Evolutionary conservation across 2,797 vertebrate species (phyloP), one percentile per base, ranked within the genome.

Genomic region (Acanthurus lineatus): DNA sequence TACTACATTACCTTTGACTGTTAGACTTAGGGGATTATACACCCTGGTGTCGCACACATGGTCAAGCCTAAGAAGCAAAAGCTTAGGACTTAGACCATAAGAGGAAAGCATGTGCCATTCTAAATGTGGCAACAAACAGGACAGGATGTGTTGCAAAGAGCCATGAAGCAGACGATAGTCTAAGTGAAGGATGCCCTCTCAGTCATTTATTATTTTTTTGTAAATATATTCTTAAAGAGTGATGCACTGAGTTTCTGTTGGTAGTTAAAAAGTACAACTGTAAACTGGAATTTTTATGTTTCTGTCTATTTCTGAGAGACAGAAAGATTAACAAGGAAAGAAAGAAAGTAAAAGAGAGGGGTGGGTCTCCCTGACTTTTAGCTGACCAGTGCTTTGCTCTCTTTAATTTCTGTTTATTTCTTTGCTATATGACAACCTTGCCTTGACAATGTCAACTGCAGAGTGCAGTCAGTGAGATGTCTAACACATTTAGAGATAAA

Each of bases 401-500:
- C 11, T 77, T 91, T 84, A 91, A 74, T 91, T 90, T 85, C 73
- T 88, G 74, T 90, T 78, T 85, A 61, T 88, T 88, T 88, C 74
- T 94, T 92, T 94, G 86, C 81, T 93, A 65, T 89, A 85, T 89
- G 88, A 89, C 88, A 93, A 91, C 89, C 77, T 94, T 95, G 92
- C 94, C 94, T 95, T 95, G 93, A 94, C 86, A 73, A 91, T 88
- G 90, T 92, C 88, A 89, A 85, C 82, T 94, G 88, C 92, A 93
- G 84, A 91, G 77, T 89, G 91, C 90, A 92, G 85, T 88, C 74
- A 83, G 73, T 77, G 69, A 81, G 76, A 90, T 64, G 86, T 89
- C 68, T 67, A 76, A 78, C 75, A 86, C 79, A 73, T 87, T 81
- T 77, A 69, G 62, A 73, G 80, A 81, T 63, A 56, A 73, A 77